Conservation (phyloP, 2,113 vertebrate genomes). For the Dascyllus trimaculatus region DNA sequence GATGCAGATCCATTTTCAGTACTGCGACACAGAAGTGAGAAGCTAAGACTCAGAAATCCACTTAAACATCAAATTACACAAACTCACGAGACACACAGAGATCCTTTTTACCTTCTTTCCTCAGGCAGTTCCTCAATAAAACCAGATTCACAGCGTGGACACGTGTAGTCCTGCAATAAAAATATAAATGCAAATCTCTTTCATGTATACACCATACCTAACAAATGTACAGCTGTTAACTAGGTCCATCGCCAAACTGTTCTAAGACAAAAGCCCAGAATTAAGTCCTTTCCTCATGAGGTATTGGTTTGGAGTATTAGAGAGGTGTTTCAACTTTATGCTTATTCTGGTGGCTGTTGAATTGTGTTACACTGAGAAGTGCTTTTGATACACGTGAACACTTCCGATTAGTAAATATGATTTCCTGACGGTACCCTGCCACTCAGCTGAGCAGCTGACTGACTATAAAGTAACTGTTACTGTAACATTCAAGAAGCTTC, state of each 20-base stretch:
- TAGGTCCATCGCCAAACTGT: neutral
- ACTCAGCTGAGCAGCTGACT: slow-evolving; percentile 28
- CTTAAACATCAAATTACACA: neutral
- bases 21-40: slow-evolving; percentile 72
- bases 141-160: slow-evolving; percentile 94
- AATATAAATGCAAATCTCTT: slow-evolving; percentile 14
- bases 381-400: no score
- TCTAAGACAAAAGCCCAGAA: neutral
- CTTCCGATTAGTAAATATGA: neutral
- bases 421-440: neutral
- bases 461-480: slow-evolving; percentile 44
- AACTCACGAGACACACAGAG: neutral
- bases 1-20: slow-evolving; percentile 88
- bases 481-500: slow-evolving; percentile 76
- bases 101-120: slow-evolving; percentile 86
- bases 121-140: slow-evolving; percentile 95
- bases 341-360: no score
- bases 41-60: neutral
- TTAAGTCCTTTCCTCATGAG: neutral
- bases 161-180: slow-evolving; percentile 91
- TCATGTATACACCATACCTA: neutral
- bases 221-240: neutral
- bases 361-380: neutral
- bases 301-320: neutral
- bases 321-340: neutral